A percentile compares a stretch with the other conserved stretches of the same genome.
Conservation (phyloP, 2,113 vertebrate genomes). For the Steatornis caripensis region DNA sequence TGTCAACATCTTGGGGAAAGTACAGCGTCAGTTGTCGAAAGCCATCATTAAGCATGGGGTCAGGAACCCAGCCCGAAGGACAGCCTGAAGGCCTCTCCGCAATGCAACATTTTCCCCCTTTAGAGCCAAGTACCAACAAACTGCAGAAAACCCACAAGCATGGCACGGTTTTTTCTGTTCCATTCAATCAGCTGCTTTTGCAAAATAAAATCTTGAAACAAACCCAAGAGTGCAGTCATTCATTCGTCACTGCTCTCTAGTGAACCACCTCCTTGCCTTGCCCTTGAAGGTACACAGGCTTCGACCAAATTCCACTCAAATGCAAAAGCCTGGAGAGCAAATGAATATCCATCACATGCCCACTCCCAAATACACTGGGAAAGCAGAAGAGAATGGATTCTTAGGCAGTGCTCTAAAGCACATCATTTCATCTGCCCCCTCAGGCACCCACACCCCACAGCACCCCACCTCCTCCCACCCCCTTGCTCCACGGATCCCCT, state of each 20-base stretch:
- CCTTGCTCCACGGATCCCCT: background rate
- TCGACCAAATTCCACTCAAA: background rate
- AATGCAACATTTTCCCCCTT: conserved; percentile 21
- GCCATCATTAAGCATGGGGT: background rate
- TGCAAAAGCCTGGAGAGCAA: background rate
- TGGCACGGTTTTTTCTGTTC: background rate
- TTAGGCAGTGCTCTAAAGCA: background rate
- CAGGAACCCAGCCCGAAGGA: background rate
- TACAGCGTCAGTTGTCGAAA: background rate
- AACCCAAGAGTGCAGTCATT: background rate
- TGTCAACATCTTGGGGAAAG: background rate
- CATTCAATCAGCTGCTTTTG: background rate
- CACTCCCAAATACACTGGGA: background rate
- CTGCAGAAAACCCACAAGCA: conserved; percentile 10
- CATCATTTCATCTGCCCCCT: rapidly evolving
- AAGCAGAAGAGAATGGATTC: background rate
- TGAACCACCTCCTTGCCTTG: background rate
- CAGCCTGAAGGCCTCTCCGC: conserved; percentile 12
- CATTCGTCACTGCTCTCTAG: background rate
- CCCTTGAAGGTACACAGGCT: background rate
- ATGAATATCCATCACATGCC: rapidly evolving
- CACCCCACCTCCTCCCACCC: rapidly evolving
- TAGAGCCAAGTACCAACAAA: conserved; percentile 6
- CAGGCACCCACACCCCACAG: background rate
- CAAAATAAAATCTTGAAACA: background rate